Base-by-base conservation (phyloP, 2,888 invertebrate species). In the Dione vanillae region DNA sequence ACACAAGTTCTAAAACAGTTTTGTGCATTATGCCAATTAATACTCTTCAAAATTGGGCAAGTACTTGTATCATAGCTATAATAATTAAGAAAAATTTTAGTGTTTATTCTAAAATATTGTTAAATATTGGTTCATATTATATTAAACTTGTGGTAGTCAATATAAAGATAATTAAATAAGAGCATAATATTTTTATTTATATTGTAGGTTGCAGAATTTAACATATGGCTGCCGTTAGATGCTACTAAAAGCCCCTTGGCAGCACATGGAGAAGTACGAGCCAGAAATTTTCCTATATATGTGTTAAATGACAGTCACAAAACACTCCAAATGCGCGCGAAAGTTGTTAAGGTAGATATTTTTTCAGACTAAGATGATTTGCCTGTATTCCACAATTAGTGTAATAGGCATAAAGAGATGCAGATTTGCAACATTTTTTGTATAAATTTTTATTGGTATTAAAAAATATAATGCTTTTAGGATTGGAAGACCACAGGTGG, bases 11-110 rank as follows among this genome's bases (percentile, higher is more conserved):
- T 7, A 97, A 96, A 85, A 97, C 97, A 14, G 97, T 99, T 0
- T 92, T 99, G 49, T 97, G 98, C 83, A 99, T 99, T 76, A 99
- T 99, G 95, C 99, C 99, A 10, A 99, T 99, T 72, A 99, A 99
- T 88, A 99, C 99, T 0, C 94, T 99, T 74, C 99, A 99, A 88
- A 99, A 99, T 92, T 99, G 99, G 99, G 93, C 96, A 83, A 79
- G 88, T 82, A 45, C 45, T 37, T 66, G 9, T 27, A n/a, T 43
- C 11, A n/a, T n/a, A n/a, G n/a, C n/a, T n/a, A n/a, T n/a, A n/a
- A n/a, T n/a, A n/a, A n/a, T n/a, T n/a, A n/a, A n/a, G n/a, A n/a
- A n/a, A n/a, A n/a, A n/a, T n/a, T n/a, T n/a, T n/a, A n/a, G n/a
- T n/a, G n/a, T n/a, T n/a, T n/a, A n/a, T n/a, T n/a, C n/a, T n/a